Evolutionary conservation across 2,113 vertebrate genomes (phyloP), one percentile per base, ranked within the genome.

Genomic region (Solea solea): DNA sequence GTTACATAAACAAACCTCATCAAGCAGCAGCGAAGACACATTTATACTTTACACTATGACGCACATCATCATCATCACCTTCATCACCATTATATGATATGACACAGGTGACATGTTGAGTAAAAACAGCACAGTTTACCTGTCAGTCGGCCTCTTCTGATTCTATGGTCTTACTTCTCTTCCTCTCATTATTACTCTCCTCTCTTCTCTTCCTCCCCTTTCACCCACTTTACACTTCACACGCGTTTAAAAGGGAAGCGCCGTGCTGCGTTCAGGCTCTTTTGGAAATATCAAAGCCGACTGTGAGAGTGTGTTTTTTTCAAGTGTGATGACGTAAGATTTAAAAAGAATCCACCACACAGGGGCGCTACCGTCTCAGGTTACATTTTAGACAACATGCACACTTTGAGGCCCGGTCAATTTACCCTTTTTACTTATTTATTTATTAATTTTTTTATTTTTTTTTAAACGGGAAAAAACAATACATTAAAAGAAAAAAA

Each of bases 221-320:
- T 86, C 45, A 74, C 71, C 76, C 58, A 69, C 10, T 69, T 87
- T 62, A 74, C 64, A 13, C 76, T 66, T 78, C 51, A 54, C 4
- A 5, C 51, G 81, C 77, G 9, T 16, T 86, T 86, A 87, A 87
- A 90, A 78, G 67, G 66, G 4, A 48, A 50, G 85, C 16, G 14
- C 74, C n/a, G 10, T 41, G 82, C 39, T 76, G 74, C 72, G 39
- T 86, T 88, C 64, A 88, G 0, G 73, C 0, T 15, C 52, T 13
- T 60, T 50, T 11, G 48, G 65, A 67, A 46, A 63, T 49, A 15
- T 27, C 0, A 12, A 53, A 21, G 34, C 21, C 3, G 8, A 13
- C 14, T 48, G 3, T n/a, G 7, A 13, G 0, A 4, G 28, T 8
- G 28, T 4, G 10, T 0, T 15, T 2, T 48, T 7, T 7, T 11